phyloP scores from a whole-genome alignment of 2,797 vertebrate genomes.

The Sebastes wilsoni region DNA sequence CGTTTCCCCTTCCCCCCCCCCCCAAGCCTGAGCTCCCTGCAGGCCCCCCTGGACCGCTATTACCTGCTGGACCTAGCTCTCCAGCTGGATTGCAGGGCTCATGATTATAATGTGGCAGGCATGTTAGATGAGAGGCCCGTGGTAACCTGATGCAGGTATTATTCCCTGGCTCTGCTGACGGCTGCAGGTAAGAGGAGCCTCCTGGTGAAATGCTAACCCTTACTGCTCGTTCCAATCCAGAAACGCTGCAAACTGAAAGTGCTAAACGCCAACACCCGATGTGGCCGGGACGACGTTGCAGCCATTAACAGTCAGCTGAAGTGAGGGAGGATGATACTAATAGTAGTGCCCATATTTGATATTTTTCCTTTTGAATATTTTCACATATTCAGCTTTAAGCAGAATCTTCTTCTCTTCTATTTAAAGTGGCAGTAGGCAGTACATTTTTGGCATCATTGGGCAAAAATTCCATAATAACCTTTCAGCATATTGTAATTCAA shows the following conservation, averaged over 20 bases:
- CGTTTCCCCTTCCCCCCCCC: constrained; percentile 3
- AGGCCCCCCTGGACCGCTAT: constrained; percentile 45
- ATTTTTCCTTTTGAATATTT: neutral
- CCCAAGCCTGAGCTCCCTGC: neutral
- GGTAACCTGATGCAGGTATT: constrained; percentile 81
- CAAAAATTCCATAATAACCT: too few relatives aligned
- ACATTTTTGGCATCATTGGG: too few relatives aligned
- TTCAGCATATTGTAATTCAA: too few relatives aligned
- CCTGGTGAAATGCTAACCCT: constrained; percentile 74
- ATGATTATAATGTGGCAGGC: constrained; percentile 70
- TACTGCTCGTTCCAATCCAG: constrained; percentile 37
- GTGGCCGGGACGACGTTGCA: neutral
- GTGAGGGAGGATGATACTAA: neutral
- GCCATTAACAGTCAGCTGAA: neutral
- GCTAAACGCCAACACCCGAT: constrained; percentile 38
- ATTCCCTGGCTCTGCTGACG: constrained; percentile 68
- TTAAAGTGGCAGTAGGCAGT: neutral
- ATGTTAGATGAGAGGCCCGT: constrained; percentile 75
- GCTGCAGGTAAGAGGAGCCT: constrained; percentile 80
- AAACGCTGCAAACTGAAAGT: constrained; percentile 77
- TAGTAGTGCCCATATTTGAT: neutral
- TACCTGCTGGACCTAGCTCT: constrained; percentile 46
- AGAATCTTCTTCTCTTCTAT: neutral
- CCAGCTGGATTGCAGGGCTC: constrained; percentile 67
- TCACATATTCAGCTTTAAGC: neutral